Base-by-base conservation (phyloP, 2,888 invertebrate species). In the Hirtodrosophila duncani region DNA sequence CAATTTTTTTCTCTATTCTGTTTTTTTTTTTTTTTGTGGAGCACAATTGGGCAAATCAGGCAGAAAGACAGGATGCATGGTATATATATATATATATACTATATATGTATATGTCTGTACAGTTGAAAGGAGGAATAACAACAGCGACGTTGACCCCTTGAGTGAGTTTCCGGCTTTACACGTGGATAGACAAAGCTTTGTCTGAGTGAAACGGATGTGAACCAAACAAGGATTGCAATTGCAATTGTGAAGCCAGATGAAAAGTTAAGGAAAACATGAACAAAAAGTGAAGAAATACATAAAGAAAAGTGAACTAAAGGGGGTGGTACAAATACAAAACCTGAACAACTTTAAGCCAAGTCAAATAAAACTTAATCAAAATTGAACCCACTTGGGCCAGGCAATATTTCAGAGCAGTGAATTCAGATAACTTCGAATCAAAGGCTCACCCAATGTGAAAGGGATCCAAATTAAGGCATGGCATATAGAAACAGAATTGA, bases 11-110 rank as follows among this genome's bases (percentile, higher is more conserved):
- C 38, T 23, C n/a, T 57, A 57, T 58, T 59, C 41, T 16, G 6
- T 24, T 31, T 20, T 11, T 10, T 11, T 11, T 24, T 29, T 33
- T 36, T 23, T 31, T 16, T 52, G 53, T 51, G 69, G 63, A 51
- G 66, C 74, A 72, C 78, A 69, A 77, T 69, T 70, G 69, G 74
- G 78, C 68, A 71, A 61, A 67, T 70, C 75, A 66, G 58, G 57
- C 56, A 42, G 31, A 45, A 60, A 42, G 62, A 11, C 44, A 38
- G 45, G 33, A 37, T 43, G 24, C 30, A 24, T 23, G 42, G 23
- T 14, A 36, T 7, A 36, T 36, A 41, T 21, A 24, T 31, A 37
- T 45, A 51, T 37, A 9, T 23, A 3, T 18, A 9, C 10, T 8
- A 7, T 30, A 10, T 30, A 13, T 30, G 2, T 50, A 31, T 9